Percentiles rank a stretch among this genome's conserved stretches.
phyloP scores from a whole-genome alignment of 2,797 vertebrate genomes.

The Argya squamiceps region DNA sequence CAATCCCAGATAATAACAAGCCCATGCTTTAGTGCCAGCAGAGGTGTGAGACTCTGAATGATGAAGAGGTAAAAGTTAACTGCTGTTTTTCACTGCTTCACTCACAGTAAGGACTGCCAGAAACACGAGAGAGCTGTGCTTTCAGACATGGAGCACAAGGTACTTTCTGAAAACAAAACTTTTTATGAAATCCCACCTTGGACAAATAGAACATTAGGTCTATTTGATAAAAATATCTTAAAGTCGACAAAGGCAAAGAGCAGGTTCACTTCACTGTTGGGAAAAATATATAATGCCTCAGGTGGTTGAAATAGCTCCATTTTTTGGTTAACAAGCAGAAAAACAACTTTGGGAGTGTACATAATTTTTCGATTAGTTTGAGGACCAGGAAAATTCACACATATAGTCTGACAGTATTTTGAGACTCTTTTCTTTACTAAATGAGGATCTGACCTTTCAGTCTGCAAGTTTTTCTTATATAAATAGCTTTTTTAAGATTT shows the following conservation, averaged over 20 bases:
- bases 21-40: not conserved
- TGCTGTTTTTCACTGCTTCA: not conserved
- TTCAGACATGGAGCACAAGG: not conserved
- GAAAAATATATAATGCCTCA: rapidly evolving
- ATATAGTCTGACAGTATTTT: not conserved
- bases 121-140: not conserved
- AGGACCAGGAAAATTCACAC: not conserved
- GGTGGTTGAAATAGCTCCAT: not conserved
- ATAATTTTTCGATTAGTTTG: not conserved
- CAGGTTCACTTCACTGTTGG: not conserved
- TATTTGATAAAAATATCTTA: not conserved
- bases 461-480: not conserved
- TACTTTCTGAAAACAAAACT: not conserved
- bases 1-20: not conserved
- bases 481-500: not conserved
- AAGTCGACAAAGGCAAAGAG: not conserved
- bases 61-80: not conserved
- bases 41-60: not conserved
- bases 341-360: not conserved
- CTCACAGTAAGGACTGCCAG: rapidly evolving
- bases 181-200: not conserved
- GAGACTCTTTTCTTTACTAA: not conserved
- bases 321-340: not conserved
- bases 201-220: not conserved
- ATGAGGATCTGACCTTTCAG: not conserved